Base-by-base conservation (phyloP, 2,113 vertebrate species). In the Anseranas semipalmata region DNA sequence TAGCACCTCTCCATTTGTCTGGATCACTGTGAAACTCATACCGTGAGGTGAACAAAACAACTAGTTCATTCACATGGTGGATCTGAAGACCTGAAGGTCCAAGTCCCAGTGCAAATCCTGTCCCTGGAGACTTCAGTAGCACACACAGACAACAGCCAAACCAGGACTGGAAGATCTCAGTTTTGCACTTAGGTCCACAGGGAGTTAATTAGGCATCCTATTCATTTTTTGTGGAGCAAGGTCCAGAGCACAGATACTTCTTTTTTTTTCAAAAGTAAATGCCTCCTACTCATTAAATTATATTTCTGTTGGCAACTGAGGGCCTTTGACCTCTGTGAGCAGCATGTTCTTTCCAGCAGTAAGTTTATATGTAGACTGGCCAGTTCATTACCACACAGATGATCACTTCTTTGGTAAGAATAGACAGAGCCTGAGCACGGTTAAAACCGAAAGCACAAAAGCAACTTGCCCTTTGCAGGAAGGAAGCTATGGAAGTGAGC, bases 231-330 rank as follows among this genome's bases (percentile, higher is more conserved):
- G n/a, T 87, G 45, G 50, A 79, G 46, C 4, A 3, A 65, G n/a
- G 13, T 70, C 62, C 81, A 89, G 22, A 91, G 52, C 66, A 76
- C 27, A 90, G 65, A 93, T 32, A 43, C 18, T 52, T 74, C 35
- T 93, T 85, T 83, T 88, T 68, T 85, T 86, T 88, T 60, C 92
- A 72, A 75, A 92, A 66, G 12, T 20, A 67, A 55, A 78, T 53
- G 24, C 43, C 55, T 91, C 62, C 65, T 90, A 56, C 78, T 83
- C 37, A 1, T 93, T 90, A 71, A 84, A 63, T 84, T 73, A 43
- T 86, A 80, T 90, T 95, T 94, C 85, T 95, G 53, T 91, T 95
- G 91, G 87, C 91, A 95, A 1, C 71, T 50, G 62, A 78, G 37
- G 67, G 80, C 19, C 43, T 96, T 86, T 89, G 89, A 95, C 94